Percentiles rank a stretch among this genome's conserved stretches.
Conservation (phyloP, 2,888 invertebrate species). For the Epistrophe eligans region DNA sequence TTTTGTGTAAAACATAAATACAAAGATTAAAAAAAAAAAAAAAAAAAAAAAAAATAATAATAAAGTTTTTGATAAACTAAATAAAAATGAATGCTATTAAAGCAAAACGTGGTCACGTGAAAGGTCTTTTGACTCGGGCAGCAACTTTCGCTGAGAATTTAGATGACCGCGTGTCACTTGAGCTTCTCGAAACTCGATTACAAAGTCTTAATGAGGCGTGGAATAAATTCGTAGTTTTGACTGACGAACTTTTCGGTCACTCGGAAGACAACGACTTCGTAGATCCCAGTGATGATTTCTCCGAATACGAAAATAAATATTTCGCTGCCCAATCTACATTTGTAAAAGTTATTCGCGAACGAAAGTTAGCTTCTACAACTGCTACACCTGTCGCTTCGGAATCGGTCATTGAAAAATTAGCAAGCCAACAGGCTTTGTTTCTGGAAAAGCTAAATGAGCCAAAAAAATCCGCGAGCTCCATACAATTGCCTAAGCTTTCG, state of each 20-base stretch:
- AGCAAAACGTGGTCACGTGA: conserved; percentile 4
- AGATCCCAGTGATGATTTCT: conserved; percentile 5
- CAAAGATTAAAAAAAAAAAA: too few species aligned
- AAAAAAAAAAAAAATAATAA: too few species aligned
- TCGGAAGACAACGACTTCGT: not conserved
- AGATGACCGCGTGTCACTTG: conserved; percentile 12
- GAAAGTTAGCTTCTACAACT: not conserved
- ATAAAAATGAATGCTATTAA: conserved; percentile 1
- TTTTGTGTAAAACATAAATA: too few species aligned
- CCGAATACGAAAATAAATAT: conserved; percentile 10
- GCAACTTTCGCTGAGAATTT: not conserved
- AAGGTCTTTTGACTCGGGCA: conserved; percentile 8
- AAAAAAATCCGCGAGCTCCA: not conserved
- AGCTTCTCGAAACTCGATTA: conserved; percentile 4
- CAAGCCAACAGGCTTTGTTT: not conserved
- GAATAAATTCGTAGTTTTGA: not conserved
- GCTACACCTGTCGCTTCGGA: not conserved
- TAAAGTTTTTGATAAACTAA: too few species aligned
- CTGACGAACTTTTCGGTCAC: not conserved
- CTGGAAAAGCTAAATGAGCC: not conserved
- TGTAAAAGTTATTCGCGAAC: not conserved
- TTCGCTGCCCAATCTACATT: not conserved
- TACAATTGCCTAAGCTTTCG: conserved; percentile 23
- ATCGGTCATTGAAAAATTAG: not conserved
- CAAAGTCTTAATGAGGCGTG: not conserved